phyloP scores from a whole-genome alignment of 2,888 invertebrate genomes.

The Papilio protenor region DNA sequence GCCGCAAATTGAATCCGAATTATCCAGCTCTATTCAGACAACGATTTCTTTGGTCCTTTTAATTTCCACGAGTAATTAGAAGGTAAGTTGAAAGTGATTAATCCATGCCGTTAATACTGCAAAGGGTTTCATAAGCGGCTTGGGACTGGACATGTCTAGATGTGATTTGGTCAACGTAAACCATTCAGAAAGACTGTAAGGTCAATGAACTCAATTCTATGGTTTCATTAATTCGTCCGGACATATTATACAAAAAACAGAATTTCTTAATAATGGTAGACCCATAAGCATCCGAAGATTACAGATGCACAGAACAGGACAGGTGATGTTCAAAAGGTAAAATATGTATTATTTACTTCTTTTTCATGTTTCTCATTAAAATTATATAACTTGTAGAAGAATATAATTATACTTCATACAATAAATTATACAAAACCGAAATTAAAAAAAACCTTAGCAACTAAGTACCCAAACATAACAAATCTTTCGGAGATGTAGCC shows the following conservation, averaged over 20 bases:
- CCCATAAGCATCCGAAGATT: background rate
- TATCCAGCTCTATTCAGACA: slow-evolving; percentile 13
- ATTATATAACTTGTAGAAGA: background rate
- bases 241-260: background rate
- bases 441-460: background rate
- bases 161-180: slow-evolving; percentile 20
- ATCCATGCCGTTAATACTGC: slow-evolving; percentile 35
- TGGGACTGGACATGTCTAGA: slow-evolving; percentile 15
- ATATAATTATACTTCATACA: background rate
- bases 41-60: slow-evolving; percentile 31
- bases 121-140: slow-evolving; percentile 32
- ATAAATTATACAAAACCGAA: background rate
- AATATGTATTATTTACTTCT: too few species aligned
- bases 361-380: background rate
- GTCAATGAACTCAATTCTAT: slow-evolving; percentile 6
- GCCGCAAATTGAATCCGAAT: slow-evolving; percentile 22
- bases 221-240: background rate
- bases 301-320: background rate
- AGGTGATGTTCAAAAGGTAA: too few species aligned
- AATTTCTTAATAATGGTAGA: too few species aligned
- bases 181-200: slow-evolving; percentile 10
- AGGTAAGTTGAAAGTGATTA: slow-evolving; percentile 34
- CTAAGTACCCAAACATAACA: background rate
- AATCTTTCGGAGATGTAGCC: background rate
- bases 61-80: slow-evolving; percentile 26